Percentiles rank a stretch among this genome's conserved stretches.
phyloP scores from a whole-genome alignment of 2,113 vertebrate species.

The Litocranius walleri region DNA sequence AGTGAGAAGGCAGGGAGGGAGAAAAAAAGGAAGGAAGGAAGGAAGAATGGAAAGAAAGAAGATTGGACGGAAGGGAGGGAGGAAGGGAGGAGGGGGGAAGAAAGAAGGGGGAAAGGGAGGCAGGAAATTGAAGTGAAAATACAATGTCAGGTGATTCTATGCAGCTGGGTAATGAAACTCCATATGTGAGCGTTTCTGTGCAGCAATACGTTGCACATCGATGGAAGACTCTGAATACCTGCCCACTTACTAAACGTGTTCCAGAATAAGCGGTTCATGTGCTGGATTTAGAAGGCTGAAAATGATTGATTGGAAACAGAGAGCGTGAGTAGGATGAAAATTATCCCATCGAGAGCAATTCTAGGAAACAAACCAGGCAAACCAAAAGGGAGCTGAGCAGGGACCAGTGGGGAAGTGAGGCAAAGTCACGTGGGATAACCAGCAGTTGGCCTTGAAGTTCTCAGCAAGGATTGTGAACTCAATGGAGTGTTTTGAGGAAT shows the following conservation, averaged over 20 bases:
- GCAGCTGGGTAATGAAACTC: not conserved
- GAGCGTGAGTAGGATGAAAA: not conserved
- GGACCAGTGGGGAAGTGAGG: not conserved
- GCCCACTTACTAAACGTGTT: not conserved
- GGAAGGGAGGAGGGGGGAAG: no score
- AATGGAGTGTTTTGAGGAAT: not conserved
- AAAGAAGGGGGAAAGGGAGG: fast-evolving
- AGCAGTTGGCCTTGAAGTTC: not conserved
- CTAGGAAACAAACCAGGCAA: not conserved
- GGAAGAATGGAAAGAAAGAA: not conserved
- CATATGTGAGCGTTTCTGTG: not conserved
- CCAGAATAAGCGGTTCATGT: not conserved
- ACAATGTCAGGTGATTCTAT: not conserved
- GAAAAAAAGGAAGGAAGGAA: no score
- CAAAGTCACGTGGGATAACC: not conserved
- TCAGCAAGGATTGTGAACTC: not conserved
- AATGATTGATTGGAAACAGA: not conserved
- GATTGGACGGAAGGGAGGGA: not conserved
- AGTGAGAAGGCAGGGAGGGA: no score
- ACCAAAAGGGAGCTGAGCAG: not conserved
- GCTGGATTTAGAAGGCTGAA: not conserved
- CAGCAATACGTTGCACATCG: not conserved
- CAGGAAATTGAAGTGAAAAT: not conserved
- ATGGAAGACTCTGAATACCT: not conserved
- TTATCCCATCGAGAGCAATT: not conserved